A percentile compares a stretch with the other conserved stretches of the same genome.
These are phyloP conservation scores for Capricornis sumatraensis DNA, from an alignment of 2,113 vertebrate species.

Conservation along the genomic window DNA sequence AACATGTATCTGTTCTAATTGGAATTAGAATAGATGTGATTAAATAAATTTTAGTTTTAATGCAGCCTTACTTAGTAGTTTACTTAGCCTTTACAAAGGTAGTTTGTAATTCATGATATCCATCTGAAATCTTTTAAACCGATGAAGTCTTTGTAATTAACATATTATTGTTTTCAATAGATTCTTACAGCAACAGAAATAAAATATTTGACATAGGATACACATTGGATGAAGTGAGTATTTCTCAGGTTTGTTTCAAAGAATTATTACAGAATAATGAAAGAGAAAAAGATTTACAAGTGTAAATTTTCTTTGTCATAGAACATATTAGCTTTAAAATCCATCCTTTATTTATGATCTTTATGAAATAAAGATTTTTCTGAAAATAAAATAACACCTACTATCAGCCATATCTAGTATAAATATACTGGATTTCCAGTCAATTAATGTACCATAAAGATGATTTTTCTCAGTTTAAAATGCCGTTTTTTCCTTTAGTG, in stretches of 20 bases:
- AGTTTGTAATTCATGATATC: not conserved
- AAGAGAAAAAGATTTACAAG: not conserved
- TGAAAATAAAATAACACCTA: conserved; percentile 75
- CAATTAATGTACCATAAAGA: conserved; percentile 79
- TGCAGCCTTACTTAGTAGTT: not conserved
- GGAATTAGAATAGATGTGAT: not conserved
- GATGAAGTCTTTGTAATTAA: not conserved
- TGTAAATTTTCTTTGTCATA: conserved; percentile 51
- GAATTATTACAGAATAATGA: not conserved
- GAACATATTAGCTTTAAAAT: conserved; percentile 53
- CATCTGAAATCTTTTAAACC: not conserved
- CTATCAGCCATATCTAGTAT: conserved; percentile 65
- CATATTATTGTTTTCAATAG: not conserved
- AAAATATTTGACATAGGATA: not conserved
- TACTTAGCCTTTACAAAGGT: not conserved
- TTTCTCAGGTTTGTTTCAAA: not conserved
- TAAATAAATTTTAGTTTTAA: not conserved
- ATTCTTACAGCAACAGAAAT: not conserved
- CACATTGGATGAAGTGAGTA: not conserved
- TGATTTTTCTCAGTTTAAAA: conserved; percentile 74
- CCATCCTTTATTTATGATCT: conserved; percentile 67
- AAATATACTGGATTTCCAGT: conserved; percentile 75
- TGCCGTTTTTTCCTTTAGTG: conserved; percentile 49
- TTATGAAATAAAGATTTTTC: conserved; percentile 76
- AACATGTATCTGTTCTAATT: not conserved